phyloP scores from a whole-genome alignment of 1,140 invertebrate genomes.

The Cepaea nemoralis region DNA sequence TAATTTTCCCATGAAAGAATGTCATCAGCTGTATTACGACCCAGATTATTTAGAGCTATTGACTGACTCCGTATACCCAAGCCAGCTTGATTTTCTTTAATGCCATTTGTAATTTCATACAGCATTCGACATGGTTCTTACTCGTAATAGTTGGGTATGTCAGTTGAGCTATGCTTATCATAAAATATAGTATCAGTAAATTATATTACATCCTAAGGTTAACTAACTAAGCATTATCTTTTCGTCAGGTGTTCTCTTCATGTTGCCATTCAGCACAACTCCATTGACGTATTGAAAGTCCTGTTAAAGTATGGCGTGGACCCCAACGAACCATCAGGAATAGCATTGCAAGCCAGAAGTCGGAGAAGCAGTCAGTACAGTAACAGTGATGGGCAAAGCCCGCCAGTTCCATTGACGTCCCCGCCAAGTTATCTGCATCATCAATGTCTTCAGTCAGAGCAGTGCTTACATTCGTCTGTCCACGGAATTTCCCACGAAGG shows the following conservation, averaged over 20 bases:
- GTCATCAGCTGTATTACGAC: too few species aligned
- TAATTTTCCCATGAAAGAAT: too few species aligned
- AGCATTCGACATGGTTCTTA: too few species aligned
- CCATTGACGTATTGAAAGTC: constrained; percentile 75
- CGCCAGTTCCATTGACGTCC: background rate
- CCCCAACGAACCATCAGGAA: constrained; percentile 73
- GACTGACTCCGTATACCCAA: too few species aligned
- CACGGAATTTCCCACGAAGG: background rate
- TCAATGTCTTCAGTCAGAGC: background rate
- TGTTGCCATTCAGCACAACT: constrained; percentile 75
- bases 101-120: too few species aligned
- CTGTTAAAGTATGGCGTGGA: constrained; percentile 76
- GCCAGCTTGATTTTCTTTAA: too few species aligned
- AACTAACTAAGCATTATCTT: too few species aligned
- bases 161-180: too few species aligned
- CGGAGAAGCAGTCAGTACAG: constrained; percentile 18
- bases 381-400: constrained; percentile 19
- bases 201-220: too few species aligned
- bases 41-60: too few species aligned
- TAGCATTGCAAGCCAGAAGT: constrained; percentile 37
- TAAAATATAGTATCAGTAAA: too few species aligned
- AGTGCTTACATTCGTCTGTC: background rate
- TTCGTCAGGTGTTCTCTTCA: constrained; percentile 74
- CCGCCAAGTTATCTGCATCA: background rate
- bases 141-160: too few species aligned